phyloP scores from a whole-genome alignment of 2,113 vertebrate species.

The Xiphophorus maculatus region DNA sequence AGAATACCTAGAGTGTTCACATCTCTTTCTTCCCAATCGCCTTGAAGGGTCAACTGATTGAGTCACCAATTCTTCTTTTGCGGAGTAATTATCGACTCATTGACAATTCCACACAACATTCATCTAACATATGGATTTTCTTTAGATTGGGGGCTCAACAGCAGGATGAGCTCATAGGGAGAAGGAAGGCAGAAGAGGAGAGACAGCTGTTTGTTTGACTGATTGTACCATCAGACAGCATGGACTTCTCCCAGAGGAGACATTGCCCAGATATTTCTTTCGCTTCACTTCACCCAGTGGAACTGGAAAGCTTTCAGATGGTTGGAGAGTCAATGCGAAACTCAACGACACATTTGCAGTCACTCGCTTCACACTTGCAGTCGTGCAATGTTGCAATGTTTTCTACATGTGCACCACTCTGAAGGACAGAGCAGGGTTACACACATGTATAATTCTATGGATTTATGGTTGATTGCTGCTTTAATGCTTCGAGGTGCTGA shows the following conservation, averaged over 20 bases:
- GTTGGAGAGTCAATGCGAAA: slow-evolving; percentile 18
- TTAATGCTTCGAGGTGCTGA: slow-evolving; percentile 44
- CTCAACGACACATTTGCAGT: slow-evolving; percentile 22
- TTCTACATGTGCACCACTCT: slow-evolving; percentile 39
- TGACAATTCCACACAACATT: slow-evolving; percentile 59
- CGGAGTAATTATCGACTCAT: slow-evolving; percentile 56
- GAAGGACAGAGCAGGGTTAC: slow-evolving; percentile 63
- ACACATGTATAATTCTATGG: slow-evolving; percentile 42
- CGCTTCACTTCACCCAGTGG: slow-evolving; percentile 53
- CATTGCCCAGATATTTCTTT: slow-evolving; percentile 46
- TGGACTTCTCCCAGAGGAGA: slow-evolving; percentile 62
- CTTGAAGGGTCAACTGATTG: background rate
- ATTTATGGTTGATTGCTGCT: slow-evolving; percentile 45
- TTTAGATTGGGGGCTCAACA: slow-evolving; percentile 24
- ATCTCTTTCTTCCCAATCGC: slow-evolving; percentile 8
- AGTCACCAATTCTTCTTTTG: slow-evolving; percentile 41
- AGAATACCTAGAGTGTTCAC: background rate
- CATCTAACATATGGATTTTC: slow-evolving; percentile 67
- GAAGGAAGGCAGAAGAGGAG: slow-evolving; percentile 30
- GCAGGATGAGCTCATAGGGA: slow-evolving; percentile 58
- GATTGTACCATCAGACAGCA: slow-evolving; percentile 49
- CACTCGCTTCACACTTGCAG: slow-evolving; percentile 13
- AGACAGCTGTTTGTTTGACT: slow-evolving; percentile 67
- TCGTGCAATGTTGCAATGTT: background rate
- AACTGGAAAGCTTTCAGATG: slow-evolving; percentile 52